These are phyloP conservation scores for Panzeria rudis DNA, from an alignment of 2,888 invertebrate genomes.

Conservation along the genomic window DNA sequence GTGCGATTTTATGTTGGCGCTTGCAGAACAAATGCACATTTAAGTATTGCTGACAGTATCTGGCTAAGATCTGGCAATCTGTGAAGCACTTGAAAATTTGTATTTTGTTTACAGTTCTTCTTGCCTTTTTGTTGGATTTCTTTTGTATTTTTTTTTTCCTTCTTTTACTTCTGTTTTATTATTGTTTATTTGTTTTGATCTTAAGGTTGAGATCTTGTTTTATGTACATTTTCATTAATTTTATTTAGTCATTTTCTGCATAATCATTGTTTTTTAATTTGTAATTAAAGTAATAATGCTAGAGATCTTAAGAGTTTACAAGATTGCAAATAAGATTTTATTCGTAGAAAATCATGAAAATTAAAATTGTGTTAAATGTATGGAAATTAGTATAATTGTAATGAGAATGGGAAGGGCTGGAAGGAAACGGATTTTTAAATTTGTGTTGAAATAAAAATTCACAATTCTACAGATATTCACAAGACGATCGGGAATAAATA, in stretches of 20 bases:
- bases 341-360: neutral
- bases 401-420: neutral
- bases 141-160: neutral
- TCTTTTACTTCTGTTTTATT: slow-evolving; percentile 25
- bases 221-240: slow-evolving; percentile 31
- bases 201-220: slow-evolving; percentile 53
- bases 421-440: neutral
- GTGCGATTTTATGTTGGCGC: slow-evolving; percentile 61
- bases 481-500: too few species aligned
- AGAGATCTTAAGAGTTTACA: slow-evolving; percentile 26
- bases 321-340: slow-evolving; percentile 11
- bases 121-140: neutral
- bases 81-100: slow-evolving; percentile 62
- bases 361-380: neutral
- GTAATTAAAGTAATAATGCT: slow-evolving; percentile 61
- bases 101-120: slow-evolving; percentile 38
- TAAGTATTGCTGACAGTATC: slow-evolving; percentile 69
- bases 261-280: slow-evolving; percentile 64
- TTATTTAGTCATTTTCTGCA: slow-evolving; percentile 57
- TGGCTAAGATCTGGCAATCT: slow-evolving; percentile 63
- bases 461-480: too few species aligned
- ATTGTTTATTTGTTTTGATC: slow-evolving; percentile 54
- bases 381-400: neutral
- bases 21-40: slow-evolving; percentile 68
- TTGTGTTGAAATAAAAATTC: neutral